Base-by-base conservation (phyloP, 2,888 invertebrate genomes). In the Amphiduros pacificus region DNA sequence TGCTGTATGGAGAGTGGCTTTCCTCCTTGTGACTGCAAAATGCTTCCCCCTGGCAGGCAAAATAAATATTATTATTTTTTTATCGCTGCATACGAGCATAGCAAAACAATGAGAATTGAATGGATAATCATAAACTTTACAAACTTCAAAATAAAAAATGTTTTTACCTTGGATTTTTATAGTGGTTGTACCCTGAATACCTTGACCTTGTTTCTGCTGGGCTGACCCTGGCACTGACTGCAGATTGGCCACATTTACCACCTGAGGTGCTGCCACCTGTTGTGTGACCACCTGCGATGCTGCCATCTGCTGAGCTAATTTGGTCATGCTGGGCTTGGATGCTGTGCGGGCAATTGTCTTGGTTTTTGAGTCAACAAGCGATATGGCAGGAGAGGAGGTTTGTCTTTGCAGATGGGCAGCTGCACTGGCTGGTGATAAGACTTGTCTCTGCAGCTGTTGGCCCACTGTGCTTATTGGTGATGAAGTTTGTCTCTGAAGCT, bases 81-180 rank as follows among this genome's bases (percentile, higher is more conserved):
- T n/a, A n/a, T n/a, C n/a, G n/a, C n/a, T n/a, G n/a, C n/a, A n/a
- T n/a, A n/a, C n/a, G n/a, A n/a, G n/a, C n/a, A n/a, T n/a, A n/a
- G n/a, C n/a, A n/a, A n/a, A n/a, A n/a, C n/a, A n/a, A n/a, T n/a
- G n/a, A n/a, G n/a, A n/a, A n/a, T n/a, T n/a, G n/a, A n/a, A n/a
- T n/a, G n/a, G n/a, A n/a, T n/a, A n/a, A n/a, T n/a, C n/a, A n/a
- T n/a, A n/a, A n/a, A n/a, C n/a, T n/a, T n/a, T n/a, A n/a, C n/a
- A n/a, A n/a, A n/a, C n/a, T n/a, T n/a, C n/a, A n/a, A n/a, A n/a
- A n/a, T n/a, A n/a, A n/a, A n/a, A n/a, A n/a, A n/a, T n/a, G n/a
- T 32, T 24, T 53, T 9, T 41, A 59, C 59, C 59, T 32, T 59
- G 59, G 52, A 59, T 59, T 53, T 59, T 59, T 27, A 59, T 59